These are phyloP conservation scores for Pseudopodoces humilis DNA, from an alignment of 2,113 vertebrate species.

Conservation along the genomic window DNA sequence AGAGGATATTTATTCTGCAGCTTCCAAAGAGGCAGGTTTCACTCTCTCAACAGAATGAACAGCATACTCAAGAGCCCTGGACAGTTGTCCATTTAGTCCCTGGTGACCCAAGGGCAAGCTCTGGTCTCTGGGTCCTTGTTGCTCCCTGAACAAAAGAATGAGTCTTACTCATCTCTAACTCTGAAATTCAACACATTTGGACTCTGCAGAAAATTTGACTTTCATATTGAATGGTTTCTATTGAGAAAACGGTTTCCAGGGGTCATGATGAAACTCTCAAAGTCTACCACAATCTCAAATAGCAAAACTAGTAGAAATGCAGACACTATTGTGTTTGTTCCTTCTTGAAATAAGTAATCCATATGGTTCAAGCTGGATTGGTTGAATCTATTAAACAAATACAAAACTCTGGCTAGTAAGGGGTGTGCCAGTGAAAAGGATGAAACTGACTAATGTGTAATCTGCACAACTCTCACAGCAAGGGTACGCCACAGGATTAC, in stretches of 20 bases:
- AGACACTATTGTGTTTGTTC: not conserved
- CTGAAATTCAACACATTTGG: not conserved
- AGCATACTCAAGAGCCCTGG: not conserved
- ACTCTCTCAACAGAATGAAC: not conserved
- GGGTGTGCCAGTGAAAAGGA: not conserved
- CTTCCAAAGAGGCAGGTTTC: not conserved
- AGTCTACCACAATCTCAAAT: not conserved
- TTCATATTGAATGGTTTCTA: not conserved
- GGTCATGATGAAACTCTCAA: not conserved
- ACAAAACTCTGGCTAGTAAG: not conserved
- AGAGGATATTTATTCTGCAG: constrained; percentile 34
- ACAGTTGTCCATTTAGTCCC: not conserved
- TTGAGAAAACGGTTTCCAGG: not conserved
- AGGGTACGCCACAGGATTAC: not conserved
- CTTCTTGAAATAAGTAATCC: not conserved
- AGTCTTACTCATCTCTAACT: not conserved
- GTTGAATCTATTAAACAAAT: not conserved
- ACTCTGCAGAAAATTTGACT: not conserved
- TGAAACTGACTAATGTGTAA: not conserved
- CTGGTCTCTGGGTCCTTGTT: not conserved
- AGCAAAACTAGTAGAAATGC: not conserved
- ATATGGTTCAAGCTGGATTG: not conserved
- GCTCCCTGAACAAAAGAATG: not conserved
- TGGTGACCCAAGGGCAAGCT: not conserved
- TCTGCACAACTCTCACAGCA: rapidly evolving